Base-by-base conservation (phyloP, 2,888 invertebrate species). In the Agrilus cyanescens region DNA sequence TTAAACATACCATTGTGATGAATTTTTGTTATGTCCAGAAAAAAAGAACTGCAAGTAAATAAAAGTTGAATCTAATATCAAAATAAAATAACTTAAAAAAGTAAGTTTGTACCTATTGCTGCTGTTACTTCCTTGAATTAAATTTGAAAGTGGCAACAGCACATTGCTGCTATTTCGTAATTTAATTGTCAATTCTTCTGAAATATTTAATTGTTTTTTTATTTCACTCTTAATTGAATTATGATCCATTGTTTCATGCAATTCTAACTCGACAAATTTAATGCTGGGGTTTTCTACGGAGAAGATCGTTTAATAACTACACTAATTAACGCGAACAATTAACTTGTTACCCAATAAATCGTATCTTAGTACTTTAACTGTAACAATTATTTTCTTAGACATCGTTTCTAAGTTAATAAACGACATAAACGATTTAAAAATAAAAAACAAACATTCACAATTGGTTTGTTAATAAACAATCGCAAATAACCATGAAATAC, bases 1-100 rank as follows among this genome's bases (percentile, higher is more conserved):
- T 30, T 31, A 18, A 41, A 60, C 66, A 62, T 58, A 69, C 70
- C 65, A 48, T 65, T 62, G 54, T 68, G 68, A 50, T 67, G 66
- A 40, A 69, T 64, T 41, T 63, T 59, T 14, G 66, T 63, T 37
- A 71, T 58, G 48, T 71, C 71, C 36, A 71, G 55, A 43, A 65
- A 59, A 45, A 68, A 69, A 46, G 62, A 63, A 37, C 70, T 70
- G 41, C 18, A 46, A 48, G 39, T 40, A 42, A 44, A 42, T 40
- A 14, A 20, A 45, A 18, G 16, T 30, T 39, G 8, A 41, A 37
- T 15, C n/a, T 32, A 16, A 20, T 41, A 29, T 41, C 14, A 25
- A 38, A 18, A 14, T 40, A 2, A 16, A 12, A 32, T 12, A 4
- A 15, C 38, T 20, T 36, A 37, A 37, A 32, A 16, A 14, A 25